phyloP scores from a whole-genome alignment of 2,888 invertebrate genomes.

The Andrena bucephala region DNA sequence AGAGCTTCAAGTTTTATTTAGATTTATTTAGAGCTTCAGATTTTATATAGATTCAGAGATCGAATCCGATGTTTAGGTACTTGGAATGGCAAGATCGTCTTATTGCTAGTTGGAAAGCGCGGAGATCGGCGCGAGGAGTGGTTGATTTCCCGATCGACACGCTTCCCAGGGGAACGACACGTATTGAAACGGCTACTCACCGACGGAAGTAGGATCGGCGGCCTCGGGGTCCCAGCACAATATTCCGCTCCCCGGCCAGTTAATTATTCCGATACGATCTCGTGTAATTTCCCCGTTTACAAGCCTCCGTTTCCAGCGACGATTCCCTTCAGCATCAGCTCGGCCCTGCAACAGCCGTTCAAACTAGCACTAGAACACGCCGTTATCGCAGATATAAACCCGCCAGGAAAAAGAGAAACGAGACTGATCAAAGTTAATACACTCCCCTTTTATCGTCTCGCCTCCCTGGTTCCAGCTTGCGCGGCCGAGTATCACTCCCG shows the following conservation, averaged over 20 bases:
- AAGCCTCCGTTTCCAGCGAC: slow-evolving; percentile 6
- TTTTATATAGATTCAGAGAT: too few relatives aligned
- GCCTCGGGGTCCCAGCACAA: slow-evolving; percentile 48
- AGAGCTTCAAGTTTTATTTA: too few relatives aligned
- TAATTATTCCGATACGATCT: slow-evolving; percentile 66
- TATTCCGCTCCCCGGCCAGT: slow-evolving; percentile 55
- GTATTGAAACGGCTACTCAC: slow-evolving; percentile 1
- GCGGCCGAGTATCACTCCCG: not conserved
- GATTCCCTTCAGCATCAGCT: not conserved
- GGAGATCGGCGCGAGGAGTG: not conserved
- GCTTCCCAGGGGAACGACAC: slow-evolving; percentile 7
- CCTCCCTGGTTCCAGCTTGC: not conserved
- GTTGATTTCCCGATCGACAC: slow-evolving; percentile 1
- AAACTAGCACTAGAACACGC: slow-evolving; percentile 2
- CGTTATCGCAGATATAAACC: slow-evolving; percentile 11
- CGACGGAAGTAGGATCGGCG: slow-evolving; percentile 33
- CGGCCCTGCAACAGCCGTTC: slow-evolving; percentile 4
- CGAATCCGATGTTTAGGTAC: too few relatives aligned
- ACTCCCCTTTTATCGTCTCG: slow-evolving; percentile 9
- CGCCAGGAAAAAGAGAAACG: not conserved
- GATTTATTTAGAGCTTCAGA: too few relatives aligned
- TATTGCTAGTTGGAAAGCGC: not conserved
- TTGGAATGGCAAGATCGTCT: too few relatives aligned
- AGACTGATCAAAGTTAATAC: slow-evolving; percentile 19
- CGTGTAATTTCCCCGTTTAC: slow-evolving; percentile 43